Evolutionary conservation across 2,113 vertebrate genomes (phyloP).

Genomic region (Lethenteron reissneri): DNA sequence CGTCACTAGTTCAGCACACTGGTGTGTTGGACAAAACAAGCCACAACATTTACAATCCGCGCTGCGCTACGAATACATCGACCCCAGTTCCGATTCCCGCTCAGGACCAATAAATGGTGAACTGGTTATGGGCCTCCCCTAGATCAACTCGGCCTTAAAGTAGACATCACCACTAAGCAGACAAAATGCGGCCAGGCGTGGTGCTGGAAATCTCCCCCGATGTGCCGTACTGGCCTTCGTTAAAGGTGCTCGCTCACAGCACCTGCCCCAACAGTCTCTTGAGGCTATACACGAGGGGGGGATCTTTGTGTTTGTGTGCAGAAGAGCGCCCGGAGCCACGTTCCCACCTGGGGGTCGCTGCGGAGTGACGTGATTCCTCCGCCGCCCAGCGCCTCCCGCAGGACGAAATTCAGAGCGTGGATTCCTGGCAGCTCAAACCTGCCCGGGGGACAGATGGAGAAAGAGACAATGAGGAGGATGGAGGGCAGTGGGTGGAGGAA

Average conservation of each 20-base stretch:
- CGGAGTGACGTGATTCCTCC: slow-evolving; percentile 46
- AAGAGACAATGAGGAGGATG: no score
- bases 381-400: slow-evolving; percentile 44
- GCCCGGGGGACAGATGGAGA: neutral
- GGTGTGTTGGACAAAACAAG: no score
- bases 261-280: neutral
- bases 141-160: no score
- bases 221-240: neutral
- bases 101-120: no score
- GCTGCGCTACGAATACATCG: no score
- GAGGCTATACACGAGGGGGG: neutral
- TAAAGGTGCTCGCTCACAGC: neutral
- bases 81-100: no score
- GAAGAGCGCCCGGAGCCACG: neutral
- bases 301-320: neutral
- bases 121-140: no score
- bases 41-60: no score
- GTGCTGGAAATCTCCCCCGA: neutral
- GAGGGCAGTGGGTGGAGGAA: no score
- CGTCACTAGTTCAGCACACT: no score
- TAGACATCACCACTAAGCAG: no score
- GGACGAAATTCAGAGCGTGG: slow-evolving; percentile 45
- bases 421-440: slow-evolving; percentile 51
- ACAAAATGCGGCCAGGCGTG: neutral
- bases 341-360: slow-evolving; percentile 46